Base-by-base conservation (phyloP, 1,140 invertebrate genomes). In the Arctopsyche grandis region DNA sequence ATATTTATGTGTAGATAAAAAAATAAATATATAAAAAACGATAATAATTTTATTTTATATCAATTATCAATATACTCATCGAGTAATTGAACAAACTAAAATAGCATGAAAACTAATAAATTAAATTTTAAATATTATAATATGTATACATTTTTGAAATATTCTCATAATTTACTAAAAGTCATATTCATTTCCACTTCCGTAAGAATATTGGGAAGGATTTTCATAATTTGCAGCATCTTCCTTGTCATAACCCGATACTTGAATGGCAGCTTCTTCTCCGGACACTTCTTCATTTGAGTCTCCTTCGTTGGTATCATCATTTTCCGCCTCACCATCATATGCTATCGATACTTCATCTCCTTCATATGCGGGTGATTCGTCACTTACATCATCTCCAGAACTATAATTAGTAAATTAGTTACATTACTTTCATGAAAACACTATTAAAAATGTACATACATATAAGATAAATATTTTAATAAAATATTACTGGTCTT, bases 151-250 rank as follows among this genome's bases (percentile, higher is more conserved):
- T 38, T 38, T 38, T 7, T 38, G 7, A 38, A 38, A 38, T 38
- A 38, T 38, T 38, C 29, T 38, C 29, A 38, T 38, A 38, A 38
- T 7, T 38, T 38, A 7, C 7, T 38, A 38, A 38, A 82, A 87
- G 74, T 86, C 84, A 77, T 87, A 87, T 81, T 88, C 86, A 43
- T 86, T 86, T 66, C 84, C 86, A 38, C 83, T 78, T 5, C 87
- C 87, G 70, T 87, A 88, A 9, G 84, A 85, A 66, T 89, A 89
- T 78, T 85, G 86, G 78, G 87, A 83, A 43, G 88, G 88, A 43
- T 88, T 82, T 9, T 81, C 73, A 46, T 83, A 83, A 63, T 83
- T 81, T 9, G 84, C 80, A 73, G 88, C 87, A 77, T 89, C 88
- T 0, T 80, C 84, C 38, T 85, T 84, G 74, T 89, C 86, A 56